Evolutionary conservation across 92 coral and sea anemone genomes (phyloP), one percentile per base, ranked within the genome.

Genomic region (Heliopora coerulea): DNA sequence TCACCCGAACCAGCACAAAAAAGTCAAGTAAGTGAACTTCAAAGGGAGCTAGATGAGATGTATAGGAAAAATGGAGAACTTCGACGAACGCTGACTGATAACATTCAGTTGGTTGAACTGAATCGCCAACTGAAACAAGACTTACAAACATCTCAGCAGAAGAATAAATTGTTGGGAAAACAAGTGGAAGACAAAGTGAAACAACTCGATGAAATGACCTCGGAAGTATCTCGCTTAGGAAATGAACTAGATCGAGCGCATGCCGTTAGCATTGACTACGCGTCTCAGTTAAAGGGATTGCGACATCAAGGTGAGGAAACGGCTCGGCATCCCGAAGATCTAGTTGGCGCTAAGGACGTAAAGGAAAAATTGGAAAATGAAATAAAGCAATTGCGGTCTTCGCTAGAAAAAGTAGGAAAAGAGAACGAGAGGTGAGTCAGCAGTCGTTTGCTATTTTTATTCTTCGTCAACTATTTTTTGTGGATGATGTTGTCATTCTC

Each of bases 291-390:
- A 49, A 84, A 83, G 67, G 75, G 83, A 0, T 76, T 93, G 49
- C 85, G 85, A 30, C 79, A 86, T 62, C 95, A 87, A 74, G 66
- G 85, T 1, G 86, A 90, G 72, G 95, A 85, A 28, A 80, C 49
- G 64, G n/a, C n/a, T n/a, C n/a, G n/a, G n/a, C 72, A 90, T n/a
- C 82, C 88, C 12, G 89, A 84, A 75, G 98, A 90, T 54, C 52
- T 85, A 10, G 83, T 78, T 31, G 88, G 81, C 42, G 83, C 96
- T 9, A 86, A 82, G 69, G 59, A 75, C 75, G 89, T 83, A 90
- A 90, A 93, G 56, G 98, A 88, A 25, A 87, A 93, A 57, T 79
- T 93, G 5, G 92, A 88, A 23, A 85, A 82, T 52, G 90, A 88
- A 76, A 78, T 93, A 28, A 72, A 82, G 26, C 93, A 89, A 19